These are phyloP conservation scores for Eupithecia subfuscata DNA, from an alignment of 2,888 invertebrate genomes.

Conservation along the genomic window DNA sequence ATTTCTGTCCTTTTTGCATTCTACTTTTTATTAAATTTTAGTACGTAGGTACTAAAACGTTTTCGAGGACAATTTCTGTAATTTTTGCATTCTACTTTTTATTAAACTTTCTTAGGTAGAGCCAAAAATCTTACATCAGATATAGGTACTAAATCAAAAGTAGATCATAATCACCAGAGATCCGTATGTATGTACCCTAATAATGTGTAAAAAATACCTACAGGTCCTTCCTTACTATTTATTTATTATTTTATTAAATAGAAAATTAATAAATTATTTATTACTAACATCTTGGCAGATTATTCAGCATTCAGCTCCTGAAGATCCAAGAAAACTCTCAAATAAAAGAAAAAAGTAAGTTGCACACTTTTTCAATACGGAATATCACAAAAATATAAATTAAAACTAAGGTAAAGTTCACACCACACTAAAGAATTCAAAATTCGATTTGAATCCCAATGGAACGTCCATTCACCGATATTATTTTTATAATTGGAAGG, in stretches of 20 bases:
- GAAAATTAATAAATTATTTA: neutral
- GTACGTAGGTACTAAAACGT: neutral
- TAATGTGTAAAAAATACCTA: neutral
- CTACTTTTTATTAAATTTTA: neutral
- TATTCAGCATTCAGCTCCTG: slow-evolving; percentile 20
- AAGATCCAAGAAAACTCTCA: slow-evolving; percentile 11
- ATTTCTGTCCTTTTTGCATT: neutral
- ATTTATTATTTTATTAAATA: neutral
- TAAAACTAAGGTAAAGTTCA: slow-evolving; percentile 46
- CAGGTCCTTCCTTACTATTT: neutral
- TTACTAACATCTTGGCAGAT: slow-evolving; percentile 39
- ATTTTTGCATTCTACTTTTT: neutral
- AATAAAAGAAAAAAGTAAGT: slow-evolving; percentile 7
- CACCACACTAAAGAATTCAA: slow-evolving; percentile 48
- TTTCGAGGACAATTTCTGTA: neutral
- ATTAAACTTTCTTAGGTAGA: neutral
- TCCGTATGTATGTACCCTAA: too few species aligned
- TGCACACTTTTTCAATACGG: neutral
- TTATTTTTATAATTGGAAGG: slow-evolving; percentile 64
- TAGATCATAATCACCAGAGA: too few species aligned
- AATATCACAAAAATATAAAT: slow-evolving; percentile 31
- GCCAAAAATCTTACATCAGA: too few species aligned
- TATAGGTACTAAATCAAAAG: too few species aligned
- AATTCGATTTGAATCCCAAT: slow-evolving; percentile 45
- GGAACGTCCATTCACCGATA: slow-evolving; percentile 55